These are phyloP conservation scores for Oncopeltus fasciatus DNA, from an alignment of 1,140 invertebrate genomes.

Conservation along the genomic window DNA sequence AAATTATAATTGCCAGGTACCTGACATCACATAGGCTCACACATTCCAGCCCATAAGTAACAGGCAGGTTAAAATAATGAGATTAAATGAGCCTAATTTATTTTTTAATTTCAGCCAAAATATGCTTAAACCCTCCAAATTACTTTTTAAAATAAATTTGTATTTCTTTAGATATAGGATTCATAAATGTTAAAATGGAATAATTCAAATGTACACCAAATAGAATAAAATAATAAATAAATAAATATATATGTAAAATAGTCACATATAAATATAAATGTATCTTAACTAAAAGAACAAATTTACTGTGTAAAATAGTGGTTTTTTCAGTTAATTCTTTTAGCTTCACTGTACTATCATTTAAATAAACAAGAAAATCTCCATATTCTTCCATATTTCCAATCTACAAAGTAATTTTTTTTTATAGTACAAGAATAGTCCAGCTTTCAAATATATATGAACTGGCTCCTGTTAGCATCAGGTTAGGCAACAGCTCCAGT, in stretches of 20 bases:
- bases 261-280: too few relatives aligned
- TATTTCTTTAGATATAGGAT: background rate
- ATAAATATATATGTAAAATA: background rate
- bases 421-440: background rate
- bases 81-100: too few relatives aligned
- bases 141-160: background rate
- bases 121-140: background rate
- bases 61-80: too few relatives aligned
- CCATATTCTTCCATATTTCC: background rate
- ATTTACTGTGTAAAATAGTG: conserved; percentile 3
- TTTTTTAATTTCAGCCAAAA: too few relatives aligned
- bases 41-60: too few relatives aligned
- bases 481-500: background rate
- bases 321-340: conserved; percentile 6
- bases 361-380: background rate
- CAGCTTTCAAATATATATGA: background rate
- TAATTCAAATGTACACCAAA: background rate
- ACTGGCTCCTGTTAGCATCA: background rate
- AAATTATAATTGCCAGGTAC: too few relatives aligned
- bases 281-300: background rate
- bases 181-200: background rate
- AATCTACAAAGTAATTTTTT: background rate
- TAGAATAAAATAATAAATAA: background rate
- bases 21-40: too few relatives aligned
- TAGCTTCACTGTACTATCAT: background rate